Conservation (phyloP, 2,888 invertebrate species). For the Allophyes oxyacanthae region DNA sequence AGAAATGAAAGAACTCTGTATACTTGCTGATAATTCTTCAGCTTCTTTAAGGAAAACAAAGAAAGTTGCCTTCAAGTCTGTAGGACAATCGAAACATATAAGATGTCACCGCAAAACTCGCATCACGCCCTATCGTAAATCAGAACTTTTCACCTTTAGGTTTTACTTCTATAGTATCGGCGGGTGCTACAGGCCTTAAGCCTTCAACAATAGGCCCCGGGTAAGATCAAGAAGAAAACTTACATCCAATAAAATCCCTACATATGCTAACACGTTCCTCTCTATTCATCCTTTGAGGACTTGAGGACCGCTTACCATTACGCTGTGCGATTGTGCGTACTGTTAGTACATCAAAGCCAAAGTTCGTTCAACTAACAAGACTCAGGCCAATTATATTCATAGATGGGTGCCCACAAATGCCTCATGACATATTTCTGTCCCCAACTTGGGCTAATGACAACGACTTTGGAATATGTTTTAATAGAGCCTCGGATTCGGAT, state of each 20-base stretch:
- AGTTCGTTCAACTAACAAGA: constrained; percentile 75
- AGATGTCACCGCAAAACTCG: too few relatives aligned
- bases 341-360: constrained; percentile 70
- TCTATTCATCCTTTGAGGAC: constrained; percentile 29
- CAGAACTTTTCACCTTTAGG: too few relatives aligned
- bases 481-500: constrained; percentile 21
- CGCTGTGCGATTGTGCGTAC: constrained; percentile 51
- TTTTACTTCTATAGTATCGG: too few relatives aligned
- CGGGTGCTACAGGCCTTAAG: too few relatives aligned
- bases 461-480: constrained; percentile 54
- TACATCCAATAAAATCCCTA: constrained; percentile 28
- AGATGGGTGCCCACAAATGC: constrained; percentile 76
- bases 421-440: constrained; percentile 57
- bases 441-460: constrained; percentile 61
- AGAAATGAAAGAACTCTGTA: too few relatives aligned
- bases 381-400: constrained; percentile 82
- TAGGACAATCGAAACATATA: too few relatives aligned
- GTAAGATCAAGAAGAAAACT: constrained; percentile 23
- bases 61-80: too few relatives aligned
- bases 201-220: constrained; percentile 16
- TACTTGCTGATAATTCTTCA: too few relatives aligned
- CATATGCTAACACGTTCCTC: constrained; percentile 18
- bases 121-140: too few relatives aligned
- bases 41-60: too few relatives aligned
- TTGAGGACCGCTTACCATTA: constrained; percentile 50